Evolutionary conservation across 1,140 invertebrate genomes (phyloP).

Genomic region (Temnothorax nylanderi): DNA sequence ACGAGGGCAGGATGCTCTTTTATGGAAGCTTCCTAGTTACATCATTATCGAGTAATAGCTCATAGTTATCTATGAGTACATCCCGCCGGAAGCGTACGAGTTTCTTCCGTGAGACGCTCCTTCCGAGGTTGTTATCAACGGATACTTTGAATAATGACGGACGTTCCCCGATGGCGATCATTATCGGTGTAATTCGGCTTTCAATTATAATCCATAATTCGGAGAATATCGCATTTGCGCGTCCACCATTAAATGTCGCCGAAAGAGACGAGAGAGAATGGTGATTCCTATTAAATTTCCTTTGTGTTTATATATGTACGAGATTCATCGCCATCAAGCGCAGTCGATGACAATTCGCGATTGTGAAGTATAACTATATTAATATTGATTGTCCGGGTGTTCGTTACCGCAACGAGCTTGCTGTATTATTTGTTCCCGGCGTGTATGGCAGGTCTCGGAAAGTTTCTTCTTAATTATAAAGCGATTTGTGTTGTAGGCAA

Average conservation of each 20-base stretch:
- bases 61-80: conserved; percentile 25
- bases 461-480: conserved; percentile 33
- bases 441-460: background rate
- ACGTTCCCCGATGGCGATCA: background rate
- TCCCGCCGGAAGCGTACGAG: background rate
- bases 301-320: background rate
- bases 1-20: background rate
- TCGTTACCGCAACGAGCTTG: background rate
- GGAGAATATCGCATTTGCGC: conserved; percentile 15
- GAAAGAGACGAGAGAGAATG: background rate
- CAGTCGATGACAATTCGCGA: conserved; percentile 14
- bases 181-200: conserved; percentile 15
- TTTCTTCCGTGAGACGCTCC: background rate
- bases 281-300: conserved; percentile 8
- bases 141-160: conserved; percentile 9
- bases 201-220: conserved; percentile 24
- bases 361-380: conserved; percentile 1
- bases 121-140: background rate
- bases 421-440: background rate
- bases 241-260: background rate
- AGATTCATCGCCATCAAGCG: background rate
- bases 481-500: background rate
- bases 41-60: conserved; percentile 55
- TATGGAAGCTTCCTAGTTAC: conserved; percentile 19
- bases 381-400: conserved; percentile 17